phyloP scores from a whole-genome alignment of 2,888 invertebrate genomes.

The Drosophila anomalata region DNA sequence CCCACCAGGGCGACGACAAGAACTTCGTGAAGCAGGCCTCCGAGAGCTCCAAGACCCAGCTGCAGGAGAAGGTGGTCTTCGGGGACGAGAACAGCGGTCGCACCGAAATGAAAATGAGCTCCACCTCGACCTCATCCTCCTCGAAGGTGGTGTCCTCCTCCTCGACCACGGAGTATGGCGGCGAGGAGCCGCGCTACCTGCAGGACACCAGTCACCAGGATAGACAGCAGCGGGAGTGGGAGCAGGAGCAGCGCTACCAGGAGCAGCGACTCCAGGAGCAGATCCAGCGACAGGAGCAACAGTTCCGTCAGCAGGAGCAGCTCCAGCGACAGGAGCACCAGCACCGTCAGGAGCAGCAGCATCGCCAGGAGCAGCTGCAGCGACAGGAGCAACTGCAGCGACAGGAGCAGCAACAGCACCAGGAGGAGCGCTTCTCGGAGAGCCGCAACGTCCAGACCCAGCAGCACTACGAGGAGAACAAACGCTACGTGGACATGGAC shows the following conservation, averaged over 20 bases:
- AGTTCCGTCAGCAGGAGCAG: slow-evolving; percentile 71
- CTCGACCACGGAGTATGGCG: slow-evolving; percentile 70
- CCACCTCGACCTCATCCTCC: slow-evolving; percentile 80
- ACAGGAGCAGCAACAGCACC: slow-evolving; percentile 60
- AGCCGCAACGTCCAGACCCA: slow-evolving; percentile 82
- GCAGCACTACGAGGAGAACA: slow-evolving; percentile 77
- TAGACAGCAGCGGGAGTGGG: slow-evolving; percentile 42
- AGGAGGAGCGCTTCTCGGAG: slow-evolving; percentile 83
- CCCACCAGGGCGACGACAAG: slow-evolving; percentile 85
- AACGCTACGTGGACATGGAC: slow-evolving; percentile 82
- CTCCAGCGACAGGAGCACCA: slow-evolving; percentile 68
- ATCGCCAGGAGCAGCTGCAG: slow-evolving; percentile 78
- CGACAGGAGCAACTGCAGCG: slow-evolving; percentile 73
- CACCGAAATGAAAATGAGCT: slow-evolving; percentile 82
- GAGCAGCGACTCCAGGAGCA: slow-evolving; percentile 27
- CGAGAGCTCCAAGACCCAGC: slow-evolving; percentile 84
- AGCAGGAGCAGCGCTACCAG: slow-evolving; percentile 43
- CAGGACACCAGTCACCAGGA: slow-evolving; percentile 48
- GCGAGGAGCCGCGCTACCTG: slow-evolving; percentile 70
- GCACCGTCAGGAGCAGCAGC: slow-evolving; percentile 79
- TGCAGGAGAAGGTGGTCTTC: slow-evolving; percentile 85
- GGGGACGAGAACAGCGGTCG: slow-evolving; percentile 85
- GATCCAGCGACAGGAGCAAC: slow-evolving; percentile 62
- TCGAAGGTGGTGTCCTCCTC: slow-evolving; percentile 81
- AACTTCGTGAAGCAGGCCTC: slow-evolving; percentile 85